Evolutionary conservation across 2,797 vertebrate species (phyloP).

Genomic region (Heterohyrax brucei): DNA sequence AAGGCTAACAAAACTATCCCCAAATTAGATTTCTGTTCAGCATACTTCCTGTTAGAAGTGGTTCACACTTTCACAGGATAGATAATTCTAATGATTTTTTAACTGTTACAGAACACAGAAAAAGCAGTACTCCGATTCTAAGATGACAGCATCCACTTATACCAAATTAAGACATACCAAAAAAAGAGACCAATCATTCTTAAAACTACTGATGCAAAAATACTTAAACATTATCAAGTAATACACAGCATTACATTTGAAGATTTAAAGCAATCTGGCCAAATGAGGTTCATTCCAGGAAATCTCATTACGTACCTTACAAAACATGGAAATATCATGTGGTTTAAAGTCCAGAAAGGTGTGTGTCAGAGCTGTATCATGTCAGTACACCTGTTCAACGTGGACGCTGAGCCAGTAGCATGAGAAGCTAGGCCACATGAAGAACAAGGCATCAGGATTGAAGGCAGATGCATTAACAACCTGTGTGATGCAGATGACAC

Average conservation of each 20-base stretch:
- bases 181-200: neutral
- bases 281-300: neutral
- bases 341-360: too few species aligned
- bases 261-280: constrained; percentile 6
- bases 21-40: neutral
- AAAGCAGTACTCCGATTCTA: neutral
- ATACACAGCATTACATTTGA: constrained; percentile 12
- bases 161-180: constrained; percentile 9
- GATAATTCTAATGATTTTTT: neutral
- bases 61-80: neutral
- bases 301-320: constrained; percentile 21
- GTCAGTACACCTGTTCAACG: too few species aligned
- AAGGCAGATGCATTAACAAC: too few species aligned
- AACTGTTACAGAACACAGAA: neutral
- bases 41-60: neutral
- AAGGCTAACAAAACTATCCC: neutral
- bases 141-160: neutral
- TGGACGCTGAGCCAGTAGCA: too few species aligned
- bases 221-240: constrained; percentile 48
- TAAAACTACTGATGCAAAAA: constrained; percentile 3
- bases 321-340: too few species aligned
- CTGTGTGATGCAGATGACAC: too few species aligned
- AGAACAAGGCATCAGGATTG: too few species aligned
- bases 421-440: too few species aligned
- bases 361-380: too few species aligned